Evolutionary conservation across 2,113 vertebrate genomes (phyloP), one percentile per base, ranked within the genome.

Genomic region (Girardinichthys multiradiatus): DNA sequence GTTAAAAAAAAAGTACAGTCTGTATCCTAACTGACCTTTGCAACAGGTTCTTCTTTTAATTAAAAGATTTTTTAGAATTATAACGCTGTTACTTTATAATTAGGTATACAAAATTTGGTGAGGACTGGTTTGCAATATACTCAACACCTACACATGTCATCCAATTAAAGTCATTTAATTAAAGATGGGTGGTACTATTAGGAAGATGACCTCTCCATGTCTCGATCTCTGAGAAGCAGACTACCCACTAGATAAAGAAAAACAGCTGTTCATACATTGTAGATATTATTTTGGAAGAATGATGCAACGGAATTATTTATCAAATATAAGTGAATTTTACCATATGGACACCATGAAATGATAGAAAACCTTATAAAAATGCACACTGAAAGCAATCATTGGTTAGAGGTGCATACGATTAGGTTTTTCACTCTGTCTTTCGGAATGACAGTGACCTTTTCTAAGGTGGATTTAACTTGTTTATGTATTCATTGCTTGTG

Each of bases 21-120:
- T 45, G 15, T 9, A 57, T 33, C 37, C 19, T 14, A 57, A 48
- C 45, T 70, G 74, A 81, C 72, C 77, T 83, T 70, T 79, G 57
- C 17, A 26, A 63, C 61, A 54, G n/a, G 24, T 21, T 62, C 37
- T 77, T 71, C 28, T 61, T 15, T 30, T 54, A 35, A 67, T 48
- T 31, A 57, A 30, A 29, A 33, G 19, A 64, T 79, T 64, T 59
- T 67, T 68, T 67, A 72, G 48, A 64, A 84, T 57, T 68, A 71
- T 12, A 21, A 45, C 35, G 31, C 45, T 0, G 57, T 76, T 61
- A 75, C n/a, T 63, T 64, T 29, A 27, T 69, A 68, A 77, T 57
- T 69, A 17, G 42, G 45, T 42, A 33, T 68, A 37, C 70, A 58
- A 27, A 70, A 64, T 64, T 33, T n/a, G 26, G 30, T 37, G 24